phyloP scores from a whole-genome alignment of 2,888 invertebrate genomes.

The Hypomecis atomaria region DNA sequence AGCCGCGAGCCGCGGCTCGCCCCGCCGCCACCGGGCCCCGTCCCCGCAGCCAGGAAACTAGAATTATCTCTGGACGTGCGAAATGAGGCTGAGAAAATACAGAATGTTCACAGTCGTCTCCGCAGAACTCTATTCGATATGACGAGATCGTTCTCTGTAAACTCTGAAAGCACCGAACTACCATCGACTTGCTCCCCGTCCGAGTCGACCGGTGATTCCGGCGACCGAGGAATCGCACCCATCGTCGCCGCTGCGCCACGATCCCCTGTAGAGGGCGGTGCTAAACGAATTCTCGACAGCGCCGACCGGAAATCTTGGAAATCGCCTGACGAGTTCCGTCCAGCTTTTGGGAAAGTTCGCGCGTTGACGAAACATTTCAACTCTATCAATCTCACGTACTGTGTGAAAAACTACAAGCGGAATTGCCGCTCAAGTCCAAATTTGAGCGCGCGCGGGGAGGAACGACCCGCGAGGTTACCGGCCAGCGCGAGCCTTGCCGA shows the following conservation, averaged over 20 bases:
- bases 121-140: constrained; percentile 66
- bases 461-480: constrained; percentile 59
- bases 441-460: constrained; percentile 60
- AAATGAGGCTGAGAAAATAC: constrained; percentile 60
- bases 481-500: constrained; percentile 74
- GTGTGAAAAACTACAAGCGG: constrained; percentile 73
- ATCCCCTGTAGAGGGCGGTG: constrained; percentile 56
- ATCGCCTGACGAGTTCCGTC: constrained; percentile 88
- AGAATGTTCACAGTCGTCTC: constrained; percentile 66
- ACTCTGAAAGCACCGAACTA: constrained; percentile 71
- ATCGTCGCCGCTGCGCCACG: constrained; percentile 12
- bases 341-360: constrained; percentile 88
- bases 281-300: constrained; percentile 68
- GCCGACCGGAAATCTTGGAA: constrained; percentile 86
- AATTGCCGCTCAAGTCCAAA: constrained; percentile 81
- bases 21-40: constrained; percentile 11
- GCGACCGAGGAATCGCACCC: constrained; percentile 8
- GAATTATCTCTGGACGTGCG: constrained; percentile 66
- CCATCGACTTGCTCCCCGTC: constrained; percentile 70
- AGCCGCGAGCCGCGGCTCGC: constrained; percentile 43
- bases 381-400: constrained; percentile 74
- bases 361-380: constrained; percentile 89
- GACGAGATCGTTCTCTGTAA: constrained; percentile 67
- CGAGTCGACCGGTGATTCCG: constrained; percentile 63
- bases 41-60: constrained; percentile 49